A percentile compares a stretch with the other conserved stretches of the same genome.
Evolutionary conservation across 37 sponge, comb jelly and placozoan species (phyloP).

Genomic region (Chondrosia reniformis): DNA sequence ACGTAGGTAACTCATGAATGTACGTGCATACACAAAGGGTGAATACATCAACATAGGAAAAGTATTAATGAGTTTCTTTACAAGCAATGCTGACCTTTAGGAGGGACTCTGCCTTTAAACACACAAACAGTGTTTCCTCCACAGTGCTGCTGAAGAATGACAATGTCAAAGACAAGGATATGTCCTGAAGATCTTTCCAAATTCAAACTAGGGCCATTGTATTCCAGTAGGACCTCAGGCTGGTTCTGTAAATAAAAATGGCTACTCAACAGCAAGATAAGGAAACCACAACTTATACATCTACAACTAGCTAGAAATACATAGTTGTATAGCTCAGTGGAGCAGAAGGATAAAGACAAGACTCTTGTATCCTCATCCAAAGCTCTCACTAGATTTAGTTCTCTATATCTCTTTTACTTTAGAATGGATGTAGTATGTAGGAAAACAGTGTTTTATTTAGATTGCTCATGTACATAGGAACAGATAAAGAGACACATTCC

Average conservation of each 20-base stretch:
- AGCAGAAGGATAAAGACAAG: too few species aligned
- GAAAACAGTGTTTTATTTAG: too few species aligned
- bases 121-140: conserved; percentile 90
- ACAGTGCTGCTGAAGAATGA: conserved; percentile 91
- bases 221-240: conserved; percentile 52
- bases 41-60: neutral
- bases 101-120: conserved; percentile 56
- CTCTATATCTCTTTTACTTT: too few species aligned
- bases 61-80: too few species aligned
- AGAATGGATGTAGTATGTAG: too few species aligned
- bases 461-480: too few species aligned
- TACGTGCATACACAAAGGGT: neutral
- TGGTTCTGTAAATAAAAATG: neutral
- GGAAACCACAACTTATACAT: too few species aligned
- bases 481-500: too few species aligned
- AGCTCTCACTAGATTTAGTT: too few species aligned
- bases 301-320: too few species aligned
- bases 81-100: conserved; percentile 40
- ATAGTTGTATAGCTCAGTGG: too few species aligned
- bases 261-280: neutral
- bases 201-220: conserved; percentile 46
- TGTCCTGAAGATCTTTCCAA: conserved; percentile 34
- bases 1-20: neutral
- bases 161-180: conserved; percentile 30
- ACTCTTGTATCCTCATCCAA: too few species aligned